phyloP scores from a whole-genome alignment of 1,140 invertebrate species.

The Drosophila repleta region DNA sequence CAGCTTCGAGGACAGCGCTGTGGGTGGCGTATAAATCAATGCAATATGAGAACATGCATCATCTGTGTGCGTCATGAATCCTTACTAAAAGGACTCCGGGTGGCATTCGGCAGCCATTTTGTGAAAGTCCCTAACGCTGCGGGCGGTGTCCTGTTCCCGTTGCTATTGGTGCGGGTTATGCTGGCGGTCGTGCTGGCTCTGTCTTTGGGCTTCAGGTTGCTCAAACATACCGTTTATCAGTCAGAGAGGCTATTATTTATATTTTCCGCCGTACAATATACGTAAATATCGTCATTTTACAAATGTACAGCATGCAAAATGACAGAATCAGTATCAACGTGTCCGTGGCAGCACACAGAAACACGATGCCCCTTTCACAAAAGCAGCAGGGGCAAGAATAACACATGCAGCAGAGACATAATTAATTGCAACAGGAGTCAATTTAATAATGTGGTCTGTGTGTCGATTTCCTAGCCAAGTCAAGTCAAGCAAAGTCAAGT shows the following conservation, averaged over 20 bases:
- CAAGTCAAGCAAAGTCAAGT: neutral
- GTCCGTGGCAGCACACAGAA: too few species aligned
- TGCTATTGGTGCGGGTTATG: neutral
- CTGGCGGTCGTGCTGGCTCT: constrained; percentile 1
- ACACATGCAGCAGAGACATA: constrained; percentile 36
- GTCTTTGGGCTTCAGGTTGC: constrained; percentile 48
- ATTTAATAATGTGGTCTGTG: constrained; percentile 28
- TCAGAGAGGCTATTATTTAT: constrained; percentile 29
- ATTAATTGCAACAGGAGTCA: constrained; percentile 65
- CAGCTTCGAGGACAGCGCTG: constrained; percentile 16
- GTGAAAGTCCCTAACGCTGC: constrained; percentile 30
- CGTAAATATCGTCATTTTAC: constrained; percentile 62
- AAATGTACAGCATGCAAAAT: constrained; percentile 51
- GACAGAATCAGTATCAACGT: constrained; percentile 8
- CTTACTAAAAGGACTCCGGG: constrained; percentile 26
- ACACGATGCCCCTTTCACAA: neutral
- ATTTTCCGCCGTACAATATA: constrained; percentile 33
- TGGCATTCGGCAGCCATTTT: constrained; percentile 43
- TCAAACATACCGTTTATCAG: constrained; percentile 3
- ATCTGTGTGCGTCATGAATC: constrained; percentile 41
- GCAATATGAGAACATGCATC: constrained; percentile 46
- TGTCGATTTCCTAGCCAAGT: constrained; percentile 14
- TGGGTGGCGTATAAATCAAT: constrained; percentile 46
- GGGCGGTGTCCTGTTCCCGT: constrained; percentile 10
- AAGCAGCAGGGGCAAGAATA: neutral